A percentile compares a stretch with the other conserved stretches of the same genome.
These are phyloP conservation scores for Muntiacus muntjak DNA, from an alignment of 2,113 vertebrate species.

Conservation along the genomic window DNA sequence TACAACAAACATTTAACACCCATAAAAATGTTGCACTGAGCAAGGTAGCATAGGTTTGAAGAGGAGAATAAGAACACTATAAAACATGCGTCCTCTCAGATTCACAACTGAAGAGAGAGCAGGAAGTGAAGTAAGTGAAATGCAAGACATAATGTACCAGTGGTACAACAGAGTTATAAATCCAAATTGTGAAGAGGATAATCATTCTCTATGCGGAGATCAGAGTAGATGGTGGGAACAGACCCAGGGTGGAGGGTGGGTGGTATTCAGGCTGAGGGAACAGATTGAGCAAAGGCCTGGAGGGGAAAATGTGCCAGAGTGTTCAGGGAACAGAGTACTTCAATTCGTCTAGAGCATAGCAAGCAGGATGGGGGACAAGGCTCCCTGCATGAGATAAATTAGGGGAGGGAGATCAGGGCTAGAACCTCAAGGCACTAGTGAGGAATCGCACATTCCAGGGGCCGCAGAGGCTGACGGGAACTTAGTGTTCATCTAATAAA, in stretches of 20 bases:
- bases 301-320: not conserved
- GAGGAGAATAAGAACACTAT: not conserved
- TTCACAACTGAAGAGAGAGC: not conserved
- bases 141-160: not conserved
- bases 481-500: not conserved
- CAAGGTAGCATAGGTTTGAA: not conserved
- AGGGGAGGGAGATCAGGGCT: not conserved
- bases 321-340: not conserved
- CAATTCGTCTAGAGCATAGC: not conserved
- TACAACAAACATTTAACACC: not conserved
- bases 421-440: not conserved
- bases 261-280: not conserved
- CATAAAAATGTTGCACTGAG: not conserved
- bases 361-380: rapidly evolving
- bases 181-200: not conserved
- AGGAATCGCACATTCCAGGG: not conserved
- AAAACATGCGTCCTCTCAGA: not conserved
- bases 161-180: not conserved
- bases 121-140: not conserved
- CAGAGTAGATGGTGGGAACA: not conserved
- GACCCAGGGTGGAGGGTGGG: not conserved
- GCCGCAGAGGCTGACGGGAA: not conserved
- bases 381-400: not conserved
- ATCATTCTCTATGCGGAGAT: not conserved
- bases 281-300: constrained; percentile 27